These are phyloP conservation scores for Ostrea denselamellosa DNA, from an alignment of 1,140 invertebrate genomes.

Conservation along the genomic window DNA sequence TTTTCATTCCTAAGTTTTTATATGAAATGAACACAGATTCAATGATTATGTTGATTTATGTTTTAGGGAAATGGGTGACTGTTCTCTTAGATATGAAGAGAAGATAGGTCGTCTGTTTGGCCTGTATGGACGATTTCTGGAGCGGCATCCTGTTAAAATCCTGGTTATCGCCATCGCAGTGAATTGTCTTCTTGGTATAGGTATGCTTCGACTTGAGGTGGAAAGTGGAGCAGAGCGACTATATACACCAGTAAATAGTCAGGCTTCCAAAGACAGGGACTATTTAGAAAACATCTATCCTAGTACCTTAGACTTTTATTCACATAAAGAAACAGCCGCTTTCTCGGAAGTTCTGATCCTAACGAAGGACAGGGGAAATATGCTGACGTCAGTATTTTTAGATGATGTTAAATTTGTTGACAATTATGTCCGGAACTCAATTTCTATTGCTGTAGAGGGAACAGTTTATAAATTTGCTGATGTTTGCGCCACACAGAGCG, in stretches of 20 bases:
- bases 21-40: too few species aligned
- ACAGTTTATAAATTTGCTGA: background rate
- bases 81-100: background rate
- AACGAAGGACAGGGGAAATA: slow-evolving; percentile 39
- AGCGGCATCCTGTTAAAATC: slow-evolving; percentile 42
- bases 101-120: slow-evolving; percentile 40
- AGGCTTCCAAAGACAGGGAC: slow-evolving; percentile 38
- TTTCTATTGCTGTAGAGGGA: background rate
- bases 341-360: slow-evolving; percentile 40
- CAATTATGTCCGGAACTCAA: background rate
- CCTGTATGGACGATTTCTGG: slow-evolving; percentile 39
- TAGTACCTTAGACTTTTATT: slow-evolving; percentile 32
- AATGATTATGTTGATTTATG: background rate
- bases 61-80: background rate
- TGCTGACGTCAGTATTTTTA: slow-evolving; percentile 7
- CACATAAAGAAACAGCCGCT: background rate
- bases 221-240: slow-evolving; percentile 42
- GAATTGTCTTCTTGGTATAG: slow-evolving; percentile 43
- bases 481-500: slow-evolving; percentile 32
- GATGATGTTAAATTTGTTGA: slow-evolving; percentile 7
- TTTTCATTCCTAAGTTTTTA: too few species aligned
- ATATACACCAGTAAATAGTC: slow-evolving; percentile 45
- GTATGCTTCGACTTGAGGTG: slow-evolving; percentile 33
- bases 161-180: slow-evolving; percentile 30
- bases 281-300: background rate